Percentiles rank a stretch among this genome's conserved stretches.
phyloP scores from a whole-genome alignment of 2,888 invertebrate species.

The Cerastoderma edule region DNA sequence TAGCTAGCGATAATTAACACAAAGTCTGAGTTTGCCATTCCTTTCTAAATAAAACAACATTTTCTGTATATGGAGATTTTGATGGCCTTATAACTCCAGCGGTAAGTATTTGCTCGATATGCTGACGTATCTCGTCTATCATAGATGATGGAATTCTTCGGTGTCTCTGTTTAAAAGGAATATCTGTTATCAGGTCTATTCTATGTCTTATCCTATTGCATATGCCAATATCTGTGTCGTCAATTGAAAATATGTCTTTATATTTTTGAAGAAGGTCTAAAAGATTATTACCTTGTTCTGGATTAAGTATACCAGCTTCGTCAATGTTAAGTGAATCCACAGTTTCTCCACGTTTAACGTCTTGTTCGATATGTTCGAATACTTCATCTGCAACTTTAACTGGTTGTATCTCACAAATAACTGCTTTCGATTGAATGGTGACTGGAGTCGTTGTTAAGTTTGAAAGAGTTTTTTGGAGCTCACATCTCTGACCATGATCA shows the following conservation, averaged over 20 bases:
- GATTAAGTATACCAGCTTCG: background rate
- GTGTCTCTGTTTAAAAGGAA: slow-evolving; percentile 27
- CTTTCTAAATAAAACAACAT: slow-evolving; percentile 25
- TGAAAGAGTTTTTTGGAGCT: background rate
- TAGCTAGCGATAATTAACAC: slow-evolving; percentile 19
- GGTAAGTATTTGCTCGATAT: slow-evolving; percentile 54
- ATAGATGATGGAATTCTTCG: slow-evolving; percentile 25
- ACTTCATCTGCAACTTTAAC: background rate
- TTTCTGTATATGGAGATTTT: slow-evolving; percentile 2
- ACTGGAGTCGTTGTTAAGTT: slow-evolving; percentile 15
- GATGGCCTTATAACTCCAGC: slow-evolving; percentile 9
- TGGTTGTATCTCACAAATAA: slow-evolving; percentile 21
- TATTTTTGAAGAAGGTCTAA: slow-evolving; percentile 7
- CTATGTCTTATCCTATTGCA: slow-evolving; percentile 23
- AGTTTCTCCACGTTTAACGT: background rate
- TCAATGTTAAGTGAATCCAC: slow-evolving; percentile 15
- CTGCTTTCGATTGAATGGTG: slow-evolving; percentile 1
- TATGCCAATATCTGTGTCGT: slow-evolving; percentile 16
- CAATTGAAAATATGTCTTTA: slow-evolving; percentile 24
- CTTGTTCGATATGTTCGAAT: background rate
- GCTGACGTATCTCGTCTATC: slow-evolving; percentile 32
- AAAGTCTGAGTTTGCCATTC: slow-evolving; percentile 21
- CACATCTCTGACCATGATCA: background rate
- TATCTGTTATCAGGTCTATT: slow-evolving; percentile 14
- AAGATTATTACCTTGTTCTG: background rate